Percentiles rank a stretch among this genome's conserved stretches.
Evolutionary conservation across 2,113 vertebrate genomes (phyloP).

Genomic region (Vireo altiloquus): DNA sequence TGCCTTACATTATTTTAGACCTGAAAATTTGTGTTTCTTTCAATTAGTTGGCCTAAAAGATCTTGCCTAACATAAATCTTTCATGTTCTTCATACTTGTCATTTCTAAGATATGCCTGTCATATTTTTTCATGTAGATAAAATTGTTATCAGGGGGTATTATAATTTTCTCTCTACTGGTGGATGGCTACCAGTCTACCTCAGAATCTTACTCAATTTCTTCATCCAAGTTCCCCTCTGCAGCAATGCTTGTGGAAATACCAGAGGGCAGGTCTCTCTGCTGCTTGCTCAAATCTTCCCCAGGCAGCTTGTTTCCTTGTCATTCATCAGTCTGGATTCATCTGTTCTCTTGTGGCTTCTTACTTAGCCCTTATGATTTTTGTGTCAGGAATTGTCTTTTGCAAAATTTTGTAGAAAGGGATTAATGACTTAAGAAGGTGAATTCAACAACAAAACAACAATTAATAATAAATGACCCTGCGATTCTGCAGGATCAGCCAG

Average conservation of each 20-base stretch:
- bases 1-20: not conserved
- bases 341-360: not conserved
- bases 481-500: not conserved
- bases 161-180: not conserved
- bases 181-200: not conserved
- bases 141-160: not conserved
- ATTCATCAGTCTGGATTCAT: not conserved
- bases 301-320: not conserved
- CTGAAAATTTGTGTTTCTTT: not conserved
- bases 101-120: not conserved
- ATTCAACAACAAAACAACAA: not conserved
- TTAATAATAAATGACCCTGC: not conserved
- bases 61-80: not conserved
- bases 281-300: not conserved
- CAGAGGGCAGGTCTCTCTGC: not conserved
- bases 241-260: not conserved
- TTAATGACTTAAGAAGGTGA: not conserved
- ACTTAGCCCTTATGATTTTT: not conserved
- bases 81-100: not conserved
- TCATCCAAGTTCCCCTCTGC: not conserved
- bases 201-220: not conserved
- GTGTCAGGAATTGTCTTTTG: not conserved
- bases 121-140: not conserved
- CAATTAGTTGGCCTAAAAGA: not conserved
- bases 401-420: not conserved